Conservation (phyloP, 1,140 invertebrate species). For the Bactericera cockerelli region DNA sequence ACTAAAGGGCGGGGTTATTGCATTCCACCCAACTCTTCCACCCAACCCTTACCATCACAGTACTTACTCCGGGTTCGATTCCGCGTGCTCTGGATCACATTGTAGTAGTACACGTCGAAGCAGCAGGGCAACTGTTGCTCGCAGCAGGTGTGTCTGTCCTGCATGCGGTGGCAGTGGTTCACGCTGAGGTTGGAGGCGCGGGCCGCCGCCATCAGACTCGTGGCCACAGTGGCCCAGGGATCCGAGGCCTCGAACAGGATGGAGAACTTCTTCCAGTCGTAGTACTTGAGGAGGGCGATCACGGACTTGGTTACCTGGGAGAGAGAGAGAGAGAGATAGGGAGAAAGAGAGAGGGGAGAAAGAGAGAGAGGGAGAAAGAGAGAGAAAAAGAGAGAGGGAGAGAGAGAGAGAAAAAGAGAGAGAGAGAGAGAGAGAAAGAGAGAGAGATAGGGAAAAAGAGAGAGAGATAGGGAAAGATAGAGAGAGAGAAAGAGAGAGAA, state of each 20-base stretch:
- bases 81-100: constrained; percentile 75
- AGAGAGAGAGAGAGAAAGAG: not conserved
- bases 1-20: no score
- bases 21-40: no score
- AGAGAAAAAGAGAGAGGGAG: not conserved
- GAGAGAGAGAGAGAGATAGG: no score
- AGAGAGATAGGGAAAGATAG: no score
- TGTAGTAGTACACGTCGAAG: constrained; percentile 57
- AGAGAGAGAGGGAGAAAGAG: not conserved
- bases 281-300: constrained; percentile 71
- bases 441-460: no score
- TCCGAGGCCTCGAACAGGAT: constrained; percentile 65
- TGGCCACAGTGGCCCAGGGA: constrained; percentile 57
- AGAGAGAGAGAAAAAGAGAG: not conserved
- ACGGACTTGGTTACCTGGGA: constrained; percentile 81
- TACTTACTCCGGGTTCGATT: constrained; percentile 75
- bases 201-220: constrained; percentile 54
- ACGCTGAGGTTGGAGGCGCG: constrained; percentile 58
- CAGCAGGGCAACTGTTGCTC: constrained; percentile 53
- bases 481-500: no score
- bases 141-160: constrained; percentile 57
- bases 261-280: constrained; percentile 85
- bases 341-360: constrained; percentile 15
- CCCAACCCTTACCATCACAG: no score
- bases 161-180: constrained; percentile 50